phyloP scores from a whole-genome alignment of 2,888 invertebrate genomes.

The Mimas tiliae region DNA sequence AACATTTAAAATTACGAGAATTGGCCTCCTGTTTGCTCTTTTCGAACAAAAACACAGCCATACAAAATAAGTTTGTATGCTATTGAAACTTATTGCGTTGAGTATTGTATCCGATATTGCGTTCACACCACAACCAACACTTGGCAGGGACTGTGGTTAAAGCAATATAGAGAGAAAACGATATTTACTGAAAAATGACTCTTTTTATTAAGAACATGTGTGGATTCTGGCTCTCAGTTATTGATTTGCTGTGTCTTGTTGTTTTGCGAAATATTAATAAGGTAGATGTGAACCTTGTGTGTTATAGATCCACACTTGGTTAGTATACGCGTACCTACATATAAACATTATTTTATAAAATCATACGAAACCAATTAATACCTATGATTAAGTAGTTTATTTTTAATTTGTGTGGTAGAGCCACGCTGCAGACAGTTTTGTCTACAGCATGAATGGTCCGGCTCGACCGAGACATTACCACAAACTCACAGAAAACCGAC shows the following conservation, averaged over 20 bases:
- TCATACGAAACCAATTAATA: no score
- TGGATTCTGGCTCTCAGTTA: background rate
- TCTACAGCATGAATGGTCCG: no score
- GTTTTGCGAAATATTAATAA: background rate
- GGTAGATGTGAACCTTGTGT: background rate
- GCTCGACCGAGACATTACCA: no score
- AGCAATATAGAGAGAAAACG: constrained; percentile 23
- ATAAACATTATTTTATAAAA: no score
- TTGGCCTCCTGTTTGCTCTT: constrained; percentile 22
- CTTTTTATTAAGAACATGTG: constrained; percentile 20
- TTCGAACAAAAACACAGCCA: background rate
- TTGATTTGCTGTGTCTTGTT: background rate
- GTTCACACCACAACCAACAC: constrained; percentile 23
- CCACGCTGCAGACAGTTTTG: no score
- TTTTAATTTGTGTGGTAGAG: no score
- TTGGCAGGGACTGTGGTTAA: constrained; percentile 19
- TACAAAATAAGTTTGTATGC: constrained; percentile 15
- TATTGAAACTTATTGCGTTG: constrained; percentile 16
- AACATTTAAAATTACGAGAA: no score
- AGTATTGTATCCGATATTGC: constrained; percentile 21
- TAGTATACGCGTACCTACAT: no score
- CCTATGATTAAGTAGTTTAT: no score
- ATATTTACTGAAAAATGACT: constrained; percentile 22
- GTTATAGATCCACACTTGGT: background rate
- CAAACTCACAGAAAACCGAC: no score